A percentile compares a stretch with the other conserved stretches of the same genome.
Conservation (phyloP, 2,888 invertebrate species). For the Drosophila mimica region DNA sequence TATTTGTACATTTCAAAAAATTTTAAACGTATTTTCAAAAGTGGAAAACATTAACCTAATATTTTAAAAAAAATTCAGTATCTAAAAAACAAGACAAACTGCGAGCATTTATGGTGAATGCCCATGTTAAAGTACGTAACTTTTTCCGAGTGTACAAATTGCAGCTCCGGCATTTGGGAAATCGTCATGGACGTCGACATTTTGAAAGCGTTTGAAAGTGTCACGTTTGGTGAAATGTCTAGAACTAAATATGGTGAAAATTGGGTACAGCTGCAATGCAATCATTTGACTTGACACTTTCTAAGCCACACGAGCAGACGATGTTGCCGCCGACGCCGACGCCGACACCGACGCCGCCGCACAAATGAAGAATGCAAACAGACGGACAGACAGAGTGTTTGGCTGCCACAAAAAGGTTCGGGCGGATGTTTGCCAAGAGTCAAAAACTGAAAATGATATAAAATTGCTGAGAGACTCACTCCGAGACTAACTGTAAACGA, state of each 20-base stretch:
- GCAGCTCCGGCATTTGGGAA: constrained; percentile 33
- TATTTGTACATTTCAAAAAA: not conserved
- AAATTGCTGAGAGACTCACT: constrained; percentile 12
- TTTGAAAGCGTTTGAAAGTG: constrained; percentile 79
- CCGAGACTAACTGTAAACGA: constrained; percentile 66
- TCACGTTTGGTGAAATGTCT: constrained; percentile 74
- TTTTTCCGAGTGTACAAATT: constrained; percentile 3
- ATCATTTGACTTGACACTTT: constrained; percentile 79
- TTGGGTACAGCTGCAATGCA: constrained; percentile 71
- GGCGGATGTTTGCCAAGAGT: constrained; percentile 70
- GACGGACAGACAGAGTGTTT: constrained; percentile 25
- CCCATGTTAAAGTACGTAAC: not conserved
- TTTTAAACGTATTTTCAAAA: not conserved
- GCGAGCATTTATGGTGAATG: not conserved
- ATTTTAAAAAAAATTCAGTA: not conserved
- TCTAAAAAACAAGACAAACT: not conserved
- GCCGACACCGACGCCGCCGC: constrained; percentile 29
- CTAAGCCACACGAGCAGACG: constrained; percentile 57
- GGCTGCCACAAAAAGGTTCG: constrained; percentile 51
- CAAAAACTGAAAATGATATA: constrained; percentile 24
- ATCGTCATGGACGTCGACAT: constrained; percentile 56
- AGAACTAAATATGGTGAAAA: constrained; percentile 81
- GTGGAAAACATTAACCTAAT: not conserved
- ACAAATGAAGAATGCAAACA: constrained; percentile 71
- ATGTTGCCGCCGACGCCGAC: constrained; percentile 22